These are phyloP conservation scores for Phycodurus eques DNA, from an alignment of 2,113 vertebrate genomes.

Conservation along the genomic window DNA sequence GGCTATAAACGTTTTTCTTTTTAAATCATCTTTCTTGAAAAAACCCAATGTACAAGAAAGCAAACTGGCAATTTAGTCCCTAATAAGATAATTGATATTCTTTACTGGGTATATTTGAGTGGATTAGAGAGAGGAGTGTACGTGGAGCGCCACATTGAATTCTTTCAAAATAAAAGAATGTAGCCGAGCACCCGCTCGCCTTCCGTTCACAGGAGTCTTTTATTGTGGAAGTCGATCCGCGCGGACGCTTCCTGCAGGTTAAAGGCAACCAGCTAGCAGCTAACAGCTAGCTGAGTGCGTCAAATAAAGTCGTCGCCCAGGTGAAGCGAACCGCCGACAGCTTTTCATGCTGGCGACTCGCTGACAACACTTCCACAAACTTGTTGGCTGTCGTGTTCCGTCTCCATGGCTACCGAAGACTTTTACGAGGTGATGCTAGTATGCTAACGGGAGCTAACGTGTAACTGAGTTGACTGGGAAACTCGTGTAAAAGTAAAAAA, in stretches of 20 bases:
- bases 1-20: too few relatives aligned
- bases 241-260: slow-evolving; percentile 2
- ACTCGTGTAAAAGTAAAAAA: too few relatives aligned
- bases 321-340: not conserved
- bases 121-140: too few relatives aligned
- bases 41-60: too few relatives aligned
- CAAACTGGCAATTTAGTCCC: too few relatives aligned
- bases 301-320: not conserved
- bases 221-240: slow-evolving; percentile 35
- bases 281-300: slow-evolving; percentile 9
- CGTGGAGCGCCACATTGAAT: not conserved
- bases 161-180: not conserved
- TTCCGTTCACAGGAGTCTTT: slow-evolving; percentile 5
- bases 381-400: slow-evolving; percentile 25
- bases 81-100: too few relatives aligned
- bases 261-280: slow-evolving; percentile 32
- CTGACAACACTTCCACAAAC: slow-evolving; percentile 25
- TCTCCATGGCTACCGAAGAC: slow-evolving; percentile 73
- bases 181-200: not conserved
- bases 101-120: too few relatives aligned
- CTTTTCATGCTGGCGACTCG: slow-evolving; percentile 24
- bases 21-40: too few relatives aligned
- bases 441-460: slow-evolving; percentile 34
- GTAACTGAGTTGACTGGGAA: slow-evolving; percentile 6
- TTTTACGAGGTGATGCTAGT: slow-evolving; percentile 70